These are phyloP conservation scores for Dione vanillae DNA, from an alignment of 2,888 invertebrate species.

Conservation along the genomic window DNA sequence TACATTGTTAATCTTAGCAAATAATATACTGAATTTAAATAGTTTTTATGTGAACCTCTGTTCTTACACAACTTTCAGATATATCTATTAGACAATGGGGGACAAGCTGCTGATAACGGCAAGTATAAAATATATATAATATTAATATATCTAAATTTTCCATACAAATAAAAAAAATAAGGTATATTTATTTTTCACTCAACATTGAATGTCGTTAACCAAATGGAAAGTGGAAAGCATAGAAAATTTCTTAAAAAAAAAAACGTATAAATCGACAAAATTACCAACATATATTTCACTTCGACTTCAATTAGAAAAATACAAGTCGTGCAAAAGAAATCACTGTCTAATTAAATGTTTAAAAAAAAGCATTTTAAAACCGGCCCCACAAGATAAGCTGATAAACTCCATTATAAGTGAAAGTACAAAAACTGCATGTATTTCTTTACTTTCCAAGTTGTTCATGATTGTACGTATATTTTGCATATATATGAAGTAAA, in stretches of 20 bases:
- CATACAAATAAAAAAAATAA: too few species aligned
- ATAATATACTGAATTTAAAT: too few species aligned
- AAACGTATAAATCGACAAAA: not conserved
- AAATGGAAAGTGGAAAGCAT: too few species aligned
- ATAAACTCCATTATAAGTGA: slow-evolving; percentile 20
- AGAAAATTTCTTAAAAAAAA: not conserved
- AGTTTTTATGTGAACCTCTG: too few species aligned
- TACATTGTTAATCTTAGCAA: too few species aligned
- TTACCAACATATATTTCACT: not conserved
- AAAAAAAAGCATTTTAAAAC: slow-evolving; percentile 13
- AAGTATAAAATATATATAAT: too few species aligned
- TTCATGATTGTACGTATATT: slow-evolving; percentile 1
- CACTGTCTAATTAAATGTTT: not conserved
- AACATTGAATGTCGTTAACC: too few species aligned
- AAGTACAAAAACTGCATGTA: slow-evolving; percentile 27
- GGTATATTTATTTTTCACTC: too few species aligned
- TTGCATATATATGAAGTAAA: not conserved
- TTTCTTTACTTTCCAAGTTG: slow-evolving; percentile 17
- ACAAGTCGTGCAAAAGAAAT: not conserved
- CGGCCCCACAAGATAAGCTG: slow-evolving; percentile 10
- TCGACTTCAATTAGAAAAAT: not conserved
- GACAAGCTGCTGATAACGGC: too few species aligned
- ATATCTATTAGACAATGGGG: too few species aligned
- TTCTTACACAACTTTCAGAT: too few species aligned
- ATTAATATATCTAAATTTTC: too few species aligned